These are phyloP conservation scores for Taenioides sp. DNA, from an alignment of 2,797 vertebrate genomes.

Conservation along the genomic window DNA sequence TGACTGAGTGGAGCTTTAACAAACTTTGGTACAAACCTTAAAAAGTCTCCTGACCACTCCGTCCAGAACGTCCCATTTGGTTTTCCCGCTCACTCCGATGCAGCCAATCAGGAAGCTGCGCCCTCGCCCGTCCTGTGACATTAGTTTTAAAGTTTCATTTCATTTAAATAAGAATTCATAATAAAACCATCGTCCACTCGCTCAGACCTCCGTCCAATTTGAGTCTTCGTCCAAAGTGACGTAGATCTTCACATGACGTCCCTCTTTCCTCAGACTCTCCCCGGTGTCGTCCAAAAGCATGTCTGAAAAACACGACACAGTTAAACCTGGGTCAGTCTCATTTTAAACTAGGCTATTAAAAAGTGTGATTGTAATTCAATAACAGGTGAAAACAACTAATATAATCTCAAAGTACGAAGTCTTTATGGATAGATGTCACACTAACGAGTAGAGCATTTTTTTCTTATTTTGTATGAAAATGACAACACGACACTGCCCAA, in stretches of 20 bases:
- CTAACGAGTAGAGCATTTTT: no score
- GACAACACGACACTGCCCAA: no score
- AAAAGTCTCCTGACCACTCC: constrained; percentile 93
- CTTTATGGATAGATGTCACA: no score
- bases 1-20: no score
- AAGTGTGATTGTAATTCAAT: no score
- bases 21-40: constrained; percentile 78
- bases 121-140: constrained; percentile 79
- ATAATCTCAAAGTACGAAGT: no score
- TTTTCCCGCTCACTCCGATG: constrained; percentile 97
- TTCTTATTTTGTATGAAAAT: no score
- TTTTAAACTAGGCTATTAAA: no score
- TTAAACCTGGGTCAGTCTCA: background rate
- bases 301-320: constrained; percentile 75
- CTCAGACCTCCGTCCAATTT: constrained; percentile 89
- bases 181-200: no score
- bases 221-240: constrained; percentile 87
- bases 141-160: background rate
- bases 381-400: no score
- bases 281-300: constrained; percentile 92
- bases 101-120: constrained; percentile 92
- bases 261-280: constrained; percentile 90
- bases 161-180: no score
- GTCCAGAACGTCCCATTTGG: constrained; percentile 97
- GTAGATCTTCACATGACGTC: constrained; percentile 91